These are phyloP conservation scores for Macroglossus sobrinus DNA, from an alignment of 2,113 vertebrate genomes.

Conservation along the genomic window DNA sequence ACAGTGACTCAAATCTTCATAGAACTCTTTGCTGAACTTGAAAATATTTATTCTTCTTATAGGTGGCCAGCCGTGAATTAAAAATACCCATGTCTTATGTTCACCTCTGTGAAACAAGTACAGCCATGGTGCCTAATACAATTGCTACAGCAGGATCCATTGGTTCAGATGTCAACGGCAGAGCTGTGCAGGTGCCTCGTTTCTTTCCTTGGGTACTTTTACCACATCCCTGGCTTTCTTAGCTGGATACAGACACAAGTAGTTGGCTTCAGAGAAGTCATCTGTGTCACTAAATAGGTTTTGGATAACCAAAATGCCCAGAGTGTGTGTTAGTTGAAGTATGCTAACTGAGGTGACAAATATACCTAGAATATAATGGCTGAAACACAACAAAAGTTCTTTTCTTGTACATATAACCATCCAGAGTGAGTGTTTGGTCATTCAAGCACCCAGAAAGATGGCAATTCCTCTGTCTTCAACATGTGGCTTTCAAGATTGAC, in stretches of 20 bases:
- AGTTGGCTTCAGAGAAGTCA: neutral
- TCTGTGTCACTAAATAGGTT: neutral
- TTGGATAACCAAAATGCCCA: neutral
- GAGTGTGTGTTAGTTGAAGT: neutral
- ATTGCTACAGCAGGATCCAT: slow-evolving; percentile 85
- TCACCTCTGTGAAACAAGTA: slow-evolving; percentile 91
- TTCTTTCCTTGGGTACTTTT: neutral
- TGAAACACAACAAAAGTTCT: neutral
- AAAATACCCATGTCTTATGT: slow-evolving; percentile 85
- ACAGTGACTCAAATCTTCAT: neutral
- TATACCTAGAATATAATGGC: neutral
- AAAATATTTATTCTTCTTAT: slow-evolving; percentile 45
- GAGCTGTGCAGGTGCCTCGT: slow-evolving; percentile 89
- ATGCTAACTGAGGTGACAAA: neutral
- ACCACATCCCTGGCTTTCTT: neutral
- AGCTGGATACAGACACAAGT: neutral
- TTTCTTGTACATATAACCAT: neutral
- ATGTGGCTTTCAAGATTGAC: neutral
- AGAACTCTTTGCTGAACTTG: neutral
- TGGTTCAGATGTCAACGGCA: slow-evolving; percentile 91
- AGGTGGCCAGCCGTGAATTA: slow-evolving; percentile 92
- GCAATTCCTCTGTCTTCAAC: neutral
- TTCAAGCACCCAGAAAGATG: neutral
- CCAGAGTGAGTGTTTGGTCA: neutral
- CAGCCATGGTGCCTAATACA: slow-evolving; percentile 88